phyloP scores from a whole-genome alignment of 2,113 vertebrate genomes.

The Prunella fulvescens region DNA sequence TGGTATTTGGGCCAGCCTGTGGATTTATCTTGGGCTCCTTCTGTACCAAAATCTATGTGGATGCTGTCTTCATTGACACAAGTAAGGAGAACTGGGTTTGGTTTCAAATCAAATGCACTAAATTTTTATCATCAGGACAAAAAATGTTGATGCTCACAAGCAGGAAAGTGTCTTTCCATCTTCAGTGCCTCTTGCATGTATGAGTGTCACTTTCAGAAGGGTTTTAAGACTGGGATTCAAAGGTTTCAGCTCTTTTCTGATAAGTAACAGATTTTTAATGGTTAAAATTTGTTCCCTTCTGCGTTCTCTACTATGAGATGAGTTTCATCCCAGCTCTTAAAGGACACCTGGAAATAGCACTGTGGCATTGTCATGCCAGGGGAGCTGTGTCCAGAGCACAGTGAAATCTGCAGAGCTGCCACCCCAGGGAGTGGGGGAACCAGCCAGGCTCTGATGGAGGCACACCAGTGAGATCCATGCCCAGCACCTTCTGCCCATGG shows the following conservation, averaged over 20 bases:
- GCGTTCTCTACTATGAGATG: not conserved
- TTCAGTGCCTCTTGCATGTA: not conserved
- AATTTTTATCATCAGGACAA: not conserved
- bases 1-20: slow-evolving; percentile 97
- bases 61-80: slow-evolving; percentile 92
- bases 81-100: slow-evolving; percentile 75
- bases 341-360: not conserved
- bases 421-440: too few relatives aligned
- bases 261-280: not conserved
- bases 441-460: not conserved
- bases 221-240: not conserved
- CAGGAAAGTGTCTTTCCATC: not conserved
- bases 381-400: not conserved
- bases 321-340: not conserved
- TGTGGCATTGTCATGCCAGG: not conserved
- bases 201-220: not conserved
- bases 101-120: not conserved
- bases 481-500: not conserved
- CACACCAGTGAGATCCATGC: not conserved
- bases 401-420: not conserved
- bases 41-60: slow-evolving; percentile 98
- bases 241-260: not conserved
- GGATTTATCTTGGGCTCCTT: slow-evolving; percentile 98
- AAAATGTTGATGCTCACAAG: not conserved
- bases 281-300: not conserved